A percentile compares a stretch with the other conserved stretches of the same genome.
phyloP scores from a whole-genome alignment of 2,113 vertebrate genomes.

The Gallinago undulata region DNA sequence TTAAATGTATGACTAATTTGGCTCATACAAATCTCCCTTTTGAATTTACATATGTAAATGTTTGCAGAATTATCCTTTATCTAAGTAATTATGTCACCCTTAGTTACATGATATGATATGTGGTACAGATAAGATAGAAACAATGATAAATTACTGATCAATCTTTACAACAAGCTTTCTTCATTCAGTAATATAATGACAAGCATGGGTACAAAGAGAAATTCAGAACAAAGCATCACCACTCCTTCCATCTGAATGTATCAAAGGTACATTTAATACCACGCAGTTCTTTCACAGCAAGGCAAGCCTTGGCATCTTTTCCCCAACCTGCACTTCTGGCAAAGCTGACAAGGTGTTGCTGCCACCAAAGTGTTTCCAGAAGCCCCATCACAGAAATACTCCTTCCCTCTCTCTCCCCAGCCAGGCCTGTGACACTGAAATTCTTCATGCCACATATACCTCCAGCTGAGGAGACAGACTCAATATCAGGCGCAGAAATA shows the following conservation, averaged over 20 bases:
- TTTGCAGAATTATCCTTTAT: conserved; percentile 1
- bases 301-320: not conserved
- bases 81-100: not conserved
- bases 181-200: not conserved
- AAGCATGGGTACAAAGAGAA: not conserved
- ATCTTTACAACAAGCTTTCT: not conserved
- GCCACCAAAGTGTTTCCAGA: not conserved
- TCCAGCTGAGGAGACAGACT: not conserved
- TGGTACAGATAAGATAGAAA: not conserved
- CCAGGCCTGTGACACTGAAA: not conserved
- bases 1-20: not conserved
- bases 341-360: not conserved
- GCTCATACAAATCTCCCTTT: not conserved
- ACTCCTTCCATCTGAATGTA: not conserved
- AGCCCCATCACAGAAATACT: fast-evolving
- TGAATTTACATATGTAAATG: not conserved
- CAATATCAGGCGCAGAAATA: fast-evolving
- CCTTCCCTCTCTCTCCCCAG: not conserved
- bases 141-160: not conserved
- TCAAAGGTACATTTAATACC: not conserved
- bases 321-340: not conserved
- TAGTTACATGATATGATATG: not conserved
- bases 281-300: not conserved
- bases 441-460: not conserved
- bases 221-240: not conserved